Conservation (phyloP, 1,140 invertebrate species). For the Chymomyza costata region DNA sequence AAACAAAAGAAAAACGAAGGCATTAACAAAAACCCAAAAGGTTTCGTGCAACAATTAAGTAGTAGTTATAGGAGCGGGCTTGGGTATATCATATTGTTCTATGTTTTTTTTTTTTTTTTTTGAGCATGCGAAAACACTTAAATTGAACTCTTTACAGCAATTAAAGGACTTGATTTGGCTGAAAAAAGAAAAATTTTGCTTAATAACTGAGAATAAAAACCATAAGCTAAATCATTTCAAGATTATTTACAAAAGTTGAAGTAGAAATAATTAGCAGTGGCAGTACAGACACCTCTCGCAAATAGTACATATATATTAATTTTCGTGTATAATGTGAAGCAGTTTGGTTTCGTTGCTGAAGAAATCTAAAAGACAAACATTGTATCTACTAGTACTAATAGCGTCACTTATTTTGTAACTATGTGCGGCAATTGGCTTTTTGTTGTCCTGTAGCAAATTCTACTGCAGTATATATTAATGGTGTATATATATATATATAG, state of each 20-base stretch:
- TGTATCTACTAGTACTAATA: too few relatives aligned
- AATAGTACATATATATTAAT: slow-evolving; percentile 39
- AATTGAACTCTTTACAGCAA: slow-evolving; percentile 17
- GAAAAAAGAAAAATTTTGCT: slow-evolving; percentile 7
- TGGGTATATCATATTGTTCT: too few relatives aligned
- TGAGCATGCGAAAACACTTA: slow-evolving; percentile 33
- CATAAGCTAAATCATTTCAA: not conserved
- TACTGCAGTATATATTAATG: too few relatives aligned
- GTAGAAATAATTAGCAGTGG: slow-evolving; percentile 30
- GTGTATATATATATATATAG: slow-evolving; percentile 13
- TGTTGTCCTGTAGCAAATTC: not conserved
- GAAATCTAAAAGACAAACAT: too few relatives aligned
- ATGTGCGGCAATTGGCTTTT: too few relatives aligned
- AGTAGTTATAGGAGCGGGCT: slow-evolving; percentile 1
- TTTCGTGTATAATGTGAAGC: slow-evolving; percentile 62
- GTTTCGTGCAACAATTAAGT: slow-evolving; percentile 33
- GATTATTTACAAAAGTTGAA: not conserved
- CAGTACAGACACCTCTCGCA: slow-evolving; percentile 69
- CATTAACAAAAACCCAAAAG: slow-evolving; percentile 6
- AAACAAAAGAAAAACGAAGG: slow-evolving; percentile 16
- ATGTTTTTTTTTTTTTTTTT: slow-evolving; percentile 1
- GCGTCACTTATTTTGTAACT: too few relatives aligned
- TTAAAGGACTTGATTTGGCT: slow-evolving; percentile 12
- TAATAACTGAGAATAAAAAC: slow-evolving; percentile 1
- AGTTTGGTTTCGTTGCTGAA: too few relatives aligned